These are phyloP conservation scores for Cantharis flavilabris DNA, from an alignment of 2,888 invertebrate genomes.

Conservation along the genomic window DNA sequence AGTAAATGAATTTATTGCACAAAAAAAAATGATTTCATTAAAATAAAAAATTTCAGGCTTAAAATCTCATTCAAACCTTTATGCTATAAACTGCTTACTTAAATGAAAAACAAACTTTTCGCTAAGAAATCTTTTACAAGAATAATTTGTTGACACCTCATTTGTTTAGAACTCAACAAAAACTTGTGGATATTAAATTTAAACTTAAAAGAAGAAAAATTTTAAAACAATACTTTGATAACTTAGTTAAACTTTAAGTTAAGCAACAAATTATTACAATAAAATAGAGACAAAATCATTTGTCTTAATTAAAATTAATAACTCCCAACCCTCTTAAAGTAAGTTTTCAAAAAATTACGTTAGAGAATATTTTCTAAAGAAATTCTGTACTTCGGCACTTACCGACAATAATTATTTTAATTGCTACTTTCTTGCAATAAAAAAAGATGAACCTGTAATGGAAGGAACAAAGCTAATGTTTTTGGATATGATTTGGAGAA, in stretches of 20 bases:
- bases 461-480: neutral
- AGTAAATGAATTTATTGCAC: neutral
- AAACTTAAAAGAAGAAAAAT: neutral
- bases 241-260: neutral
- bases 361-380: neutral
- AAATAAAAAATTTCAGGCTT: neutral
- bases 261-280: neutral
- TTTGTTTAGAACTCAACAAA: neutral
- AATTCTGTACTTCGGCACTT: neutral
- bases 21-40: neutral
- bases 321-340: neutral
- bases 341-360: neutral
- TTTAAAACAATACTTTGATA: neutral
- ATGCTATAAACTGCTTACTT: no score
- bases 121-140: neutral
- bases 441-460: neutral
- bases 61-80: no score
- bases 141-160: neutral
- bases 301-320: neutral
- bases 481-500: neutral
- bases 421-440: neutral
- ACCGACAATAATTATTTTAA: neutral
- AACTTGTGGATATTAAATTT: neutral
- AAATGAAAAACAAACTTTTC: neutral
- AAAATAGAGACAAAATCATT: neutral